Percentiles rank a stretch among this genome's conserved stretches.
These are phyloP conservation scores for Corydoras sp. DNA, from an alignment of 2,113 vertebrate genomes.

Conservation along the genomic window DNA sequence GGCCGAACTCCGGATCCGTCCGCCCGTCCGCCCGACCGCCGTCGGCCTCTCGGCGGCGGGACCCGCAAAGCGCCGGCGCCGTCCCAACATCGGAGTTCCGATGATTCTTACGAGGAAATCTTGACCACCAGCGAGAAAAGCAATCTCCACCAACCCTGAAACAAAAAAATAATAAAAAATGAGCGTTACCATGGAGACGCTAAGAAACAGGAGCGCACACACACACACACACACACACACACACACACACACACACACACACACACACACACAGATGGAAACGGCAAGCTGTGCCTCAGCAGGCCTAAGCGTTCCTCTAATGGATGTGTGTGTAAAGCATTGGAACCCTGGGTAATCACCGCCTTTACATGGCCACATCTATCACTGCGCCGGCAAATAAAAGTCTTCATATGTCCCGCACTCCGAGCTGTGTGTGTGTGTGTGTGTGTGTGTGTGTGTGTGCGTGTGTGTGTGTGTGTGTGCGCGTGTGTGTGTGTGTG, in stretches of 20 bases:
- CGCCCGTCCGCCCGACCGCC: too few relatives aligned
- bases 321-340: constrained; percentile 59
- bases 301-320: constrained; percentile 54
- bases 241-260: constrained; percentile 8
- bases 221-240: constrained; percentile 22
- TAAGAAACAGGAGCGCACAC: constrained; percentile 25
- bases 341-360: constrained; percentile 56
- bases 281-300: constrained; percentile 38
- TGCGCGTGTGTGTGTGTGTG: constrained; percentile 6
- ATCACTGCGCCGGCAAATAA: constrained; percentile 62
- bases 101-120: background rate
- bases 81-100: background rate
- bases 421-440: background rate
- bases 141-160: constrained; percentile 22
- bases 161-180: constrained; percentile 35
- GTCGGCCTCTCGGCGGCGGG: too few relatives aligned
- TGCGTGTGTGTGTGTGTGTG: background rate
- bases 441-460: background rate
- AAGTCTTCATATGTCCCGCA: constrained; percentile 54
- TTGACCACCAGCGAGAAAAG: constrained; percentile 19
- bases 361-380: constrained; percentile 54
- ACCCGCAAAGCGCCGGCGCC: background rate
- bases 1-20: too few relatives aligned
- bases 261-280: constrained; percentile 20
- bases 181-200: constrained; percentile 32